Conservation (phyloP, 2,888 invertebrate genomes). For the Carabus problematicus region DNA sequence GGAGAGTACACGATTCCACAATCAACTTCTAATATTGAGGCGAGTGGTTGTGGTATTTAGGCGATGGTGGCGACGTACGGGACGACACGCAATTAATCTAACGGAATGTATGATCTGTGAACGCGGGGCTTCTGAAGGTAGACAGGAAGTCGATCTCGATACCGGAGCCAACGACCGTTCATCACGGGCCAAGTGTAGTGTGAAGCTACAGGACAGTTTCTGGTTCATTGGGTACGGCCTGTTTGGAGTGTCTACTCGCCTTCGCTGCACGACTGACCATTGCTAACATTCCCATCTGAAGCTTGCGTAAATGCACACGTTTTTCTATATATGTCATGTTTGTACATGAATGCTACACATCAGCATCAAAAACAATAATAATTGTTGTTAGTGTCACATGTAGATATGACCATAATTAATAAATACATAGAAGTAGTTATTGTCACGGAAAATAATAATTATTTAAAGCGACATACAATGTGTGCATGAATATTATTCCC, state of each 20-base stretch:
- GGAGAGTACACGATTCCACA: conserved; percentile 26
- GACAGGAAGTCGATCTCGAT: conserved; percentile 39
- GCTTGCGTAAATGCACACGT: too few relatives aligned
- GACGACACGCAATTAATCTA: conserved; percentile 29
- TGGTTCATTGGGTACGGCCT: conserved; percentile 48
- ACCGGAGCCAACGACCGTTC: conserved; percentile 44
- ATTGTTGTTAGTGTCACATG: too few relatives aligned
- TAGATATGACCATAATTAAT: too few relatives aligned
- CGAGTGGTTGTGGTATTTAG: neutral
- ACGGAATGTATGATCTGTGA: conserved; percentile 39
- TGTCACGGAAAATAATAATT: too few relatives aligned
- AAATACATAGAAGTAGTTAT: too few relatives aligned
- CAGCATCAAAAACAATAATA: too few relatives aligned
- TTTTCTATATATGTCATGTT: too few relatives aligned
- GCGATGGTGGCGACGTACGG: neutral
- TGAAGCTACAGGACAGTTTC: conserved; percentile 52
- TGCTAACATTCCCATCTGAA: too few relatives aligned
- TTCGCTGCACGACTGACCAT: conserved; percentile 27
- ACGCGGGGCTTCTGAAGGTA: conserved; percentile 22
- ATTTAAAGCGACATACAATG: too few relatives aligned
- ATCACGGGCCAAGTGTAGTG: conserved; percentile 52
- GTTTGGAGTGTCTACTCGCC: conserved; percentile 31
- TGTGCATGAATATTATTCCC: too few relatives aligned
- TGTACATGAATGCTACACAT: too few relatives aligned
- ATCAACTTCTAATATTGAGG: conserved; percentile 23